These are phyloP conservation scores for Andrena bicolor DNA, from an alignment of 2,888 invertebrate species.

Conservation along the genomic window DNA sequence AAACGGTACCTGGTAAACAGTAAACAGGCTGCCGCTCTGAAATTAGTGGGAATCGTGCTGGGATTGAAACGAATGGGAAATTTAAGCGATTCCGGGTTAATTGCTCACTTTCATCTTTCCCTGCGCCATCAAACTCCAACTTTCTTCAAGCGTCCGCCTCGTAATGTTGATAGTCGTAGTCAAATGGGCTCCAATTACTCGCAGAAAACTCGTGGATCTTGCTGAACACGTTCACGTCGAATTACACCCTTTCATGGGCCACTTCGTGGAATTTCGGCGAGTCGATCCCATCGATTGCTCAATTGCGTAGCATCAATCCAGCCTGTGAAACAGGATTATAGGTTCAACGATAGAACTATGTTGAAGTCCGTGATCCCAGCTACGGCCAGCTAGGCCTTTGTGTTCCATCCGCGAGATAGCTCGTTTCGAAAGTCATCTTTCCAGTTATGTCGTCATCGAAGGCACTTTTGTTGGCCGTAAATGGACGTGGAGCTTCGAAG, in stretches of 20 bases:
- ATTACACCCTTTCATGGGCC: background rate
- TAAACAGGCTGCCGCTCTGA: background rate
- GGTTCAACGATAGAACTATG: slow-evolving; percentile 10
- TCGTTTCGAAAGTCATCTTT: slow-evolving; percentile 38
- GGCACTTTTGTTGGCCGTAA: slow-evolving; percentile 30
- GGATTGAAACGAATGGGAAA: slow-evolving; percentile 7
- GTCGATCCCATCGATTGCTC: slow-evolving; percentile 14
- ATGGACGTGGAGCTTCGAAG: slow-evolving; percentile 3
- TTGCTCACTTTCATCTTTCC: background rate
- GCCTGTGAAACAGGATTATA: slow-evolving; percentile 6
- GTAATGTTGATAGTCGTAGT: slow-evolving; percentile 13
- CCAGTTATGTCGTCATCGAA: slow-evolving; percentile 19
- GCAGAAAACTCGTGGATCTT: background rate
- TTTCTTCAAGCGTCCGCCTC: background rate
- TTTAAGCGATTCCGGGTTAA: background rate
- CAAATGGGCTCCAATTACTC: background rate
- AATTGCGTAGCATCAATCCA: slow-evolving; percentile 6
- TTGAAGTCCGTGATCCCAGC: slow-evolving; percentile 3
- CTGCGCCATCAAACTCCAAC: background rate
- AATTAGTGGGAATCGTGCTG: background rate
- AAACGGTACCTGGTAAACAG: background rate
- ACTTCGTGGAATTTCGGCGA: background rate
- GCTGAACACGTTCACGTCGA: background rate
- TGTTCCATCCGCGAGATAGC: slow-evolving; percentile 9
- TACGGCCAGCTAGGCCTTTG: slow-evolving; percentile 25